These are phyloP conservation scores for Drosophila busckii DNA, from an alignment of 1,140 invertebrate genomes.

Conservation along the genomic window DNA sequence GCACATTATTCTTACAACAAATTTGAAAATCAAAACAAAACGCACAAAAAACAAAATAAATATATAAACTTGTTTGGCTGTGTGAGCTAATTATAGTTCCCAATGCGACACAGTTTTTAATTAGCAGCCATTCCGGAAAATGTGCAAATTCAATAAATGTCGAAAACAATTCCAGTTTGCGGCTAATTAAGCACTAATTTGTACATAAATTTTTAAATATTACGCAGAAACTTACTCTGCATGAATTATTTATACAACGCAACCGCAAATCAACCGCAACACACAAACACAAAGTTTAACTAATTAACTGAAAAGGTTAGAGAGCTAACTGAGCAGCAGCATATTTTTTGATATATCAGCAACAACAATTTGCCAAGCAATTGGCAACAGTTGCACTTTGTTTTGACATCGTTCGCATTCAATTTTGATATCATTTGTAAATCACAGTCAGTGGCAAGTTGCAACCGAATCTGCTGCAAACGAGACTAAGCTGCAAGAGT, in stretches of 20 bases:
- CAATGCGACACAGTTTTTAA: constrained; percentile 25
- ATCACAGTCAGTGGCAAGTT: no score
- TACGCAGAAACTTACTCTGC: constrained; percentile 19
- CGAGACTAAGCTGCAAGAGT: constrained; percentile 6
- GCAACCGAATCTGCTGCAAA: no score
- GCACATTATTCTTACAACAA: constrained; percentile 50
- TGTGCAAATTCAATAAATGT: constrained; percentile 29
- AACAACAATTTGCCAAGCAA: no score
- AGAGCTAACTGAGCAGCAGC: no score
- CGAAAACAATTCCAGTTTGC: constrained; percentile 56
- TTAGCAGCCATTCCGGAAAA: constrained; percentile 48
- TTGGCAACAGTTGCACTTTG: no score
- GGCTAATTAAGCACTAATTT: constrained; percentile 50
- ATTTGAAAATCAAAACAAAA: constrained; percentile 18
- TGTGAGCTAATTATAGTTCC: constrained; percentile 26
- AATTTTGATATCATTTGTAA: no score
- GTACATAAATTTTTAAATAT: constrained; percentile 25
- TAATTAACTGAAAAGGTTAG: no score
- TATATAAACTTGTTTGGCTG: constrained; percentile 10
- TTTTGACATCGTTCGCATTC: no score
- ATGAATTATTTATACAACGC: constrained; percentile 53
- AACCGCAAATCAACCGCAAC: no score
- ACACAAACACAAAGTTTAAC: no score
- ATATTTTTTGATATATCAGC: no score
- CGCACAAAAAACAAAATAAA: constrained; percentile 7